Evolutionary conservation across 2,888 invertebrate species (phyloP).

Genomic region (Meiosimyza decipiens): DNA sequence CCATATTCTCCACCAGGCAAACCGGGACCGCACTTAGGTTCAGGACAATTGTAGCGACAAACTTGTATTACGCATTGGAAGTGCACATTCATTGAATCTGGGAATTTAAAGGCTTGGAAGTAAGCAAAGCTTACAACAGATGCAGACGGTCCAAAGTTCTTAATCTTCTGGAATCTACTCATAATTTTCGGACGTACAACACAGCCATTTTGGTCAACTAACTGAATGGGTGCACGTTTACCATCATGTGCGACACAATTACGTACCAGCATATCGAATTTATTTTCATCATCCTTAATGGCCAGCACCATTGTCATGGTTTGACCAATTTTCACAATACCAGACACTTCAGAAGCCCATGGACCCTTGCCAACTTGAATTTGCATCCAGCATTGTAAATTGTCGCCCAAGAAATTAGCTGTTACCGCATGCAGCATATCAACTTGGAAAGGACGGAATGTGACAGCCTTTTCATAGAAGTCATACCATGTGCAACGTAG

Average conservation of each 20-base stretch:
- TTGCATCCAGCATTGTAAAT: constrained; percentile 97
- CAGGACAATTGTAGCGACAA: constrained; percentile 92
- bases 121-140: constrained; percentile 95
- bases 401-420: constrained; percentile 94
- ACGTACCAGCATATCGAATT: constrained; percentile 94
- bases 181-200: constrained; percentile 94
- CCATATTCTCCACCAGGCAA: constrained; percentile 74
- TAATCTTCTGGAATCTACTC: constrained; percentile 95
- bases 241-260: constrained; percentile 96
- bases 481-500: constrained; percentile 96
- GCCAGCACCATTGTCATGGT: constrained; percentile 98
- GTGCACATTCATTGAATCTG: constrained; percentile 96
- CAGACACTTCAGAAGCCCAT: constrained; percentile 96
- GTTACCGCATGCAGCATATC: constrained; percentile 96
- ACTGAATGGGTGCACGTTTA: constrained; percentile 90
- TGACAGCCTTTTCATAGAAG: constrained; percentile 94
- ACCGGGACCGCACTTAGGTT: constrained; percentile 83
- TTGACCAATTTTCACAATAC: constrained; percentile 95
- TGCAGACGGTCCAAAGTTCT: constrained; percentile 94
- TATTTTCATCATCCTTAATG: constrained; percentile 95
- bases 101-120: constrained; percentile 97
- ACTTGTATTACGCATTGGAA: constrained; percentile 97
- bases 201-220: constrained; percentile 93
- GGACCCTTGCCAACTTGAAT: constrained; percentile 96
- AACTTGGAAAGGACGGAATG: constrained; percentile 94